A percentile compares a stretch with the other conserved stretches of the same genome.
phyloP scores from a whole-genome alignment of 2,113 vertebrate species.

The Thermophis baileyi region DNA sequence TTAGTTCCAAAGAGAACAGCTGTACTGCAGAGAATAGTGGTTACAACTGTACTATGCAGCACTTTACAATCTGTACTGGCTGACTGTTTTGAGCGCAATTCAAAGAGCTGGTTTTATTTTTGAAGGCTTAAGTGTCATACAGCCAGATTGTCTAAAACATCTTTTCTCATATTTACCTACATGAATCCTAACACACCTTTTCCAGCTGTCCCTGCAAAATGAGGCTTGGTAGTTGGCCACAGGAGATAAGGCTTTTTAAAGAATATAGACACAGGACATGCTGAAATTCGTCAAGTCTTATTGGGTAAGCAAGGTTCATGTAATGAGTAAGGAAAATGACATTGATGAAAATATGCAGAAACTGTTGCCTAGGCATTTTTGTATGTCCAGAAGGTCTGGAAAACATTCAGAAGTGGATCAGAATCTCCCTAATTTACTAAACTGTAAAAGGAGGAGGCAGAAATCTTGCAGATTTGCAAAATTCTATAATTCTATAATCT shows the following conservation, averaged over 20 bases:
- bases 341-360: background rate
- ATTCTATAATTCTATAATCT: background rate
- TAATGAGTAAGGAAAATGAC: background rate
- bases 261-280: background rate
- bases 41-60: background rate
- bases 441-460: background rate
- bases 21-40: background rate
- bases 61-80: background rate
- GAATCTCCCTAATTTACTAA: background rate
- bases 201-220: background rate
- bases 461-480: background rate
- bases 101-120: background rate
- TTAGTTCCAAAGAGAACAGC: background rate
- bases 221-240: background rate
- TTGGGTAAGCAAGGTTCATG: background rate
- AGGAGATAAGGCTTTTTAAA: background rate
- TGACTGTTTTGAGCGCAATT: background rate
- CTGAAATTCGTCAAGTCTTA: background rate
- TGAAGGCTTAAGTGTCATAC: background rate
- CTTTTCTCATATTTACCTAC: background rate
- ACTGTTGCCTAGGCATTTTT: background rate
- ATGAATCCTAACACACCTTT: background rate
- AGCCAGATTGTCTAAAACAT: background rate
- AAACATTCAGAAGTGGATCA: background rate
- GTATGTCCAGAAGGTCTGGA: background rate